These are phyloP conservation scores for Nixonia krombeini DNA, from an alignment of 1,140 invertebrate genomes.

Conservation along the genomic window DNA sequence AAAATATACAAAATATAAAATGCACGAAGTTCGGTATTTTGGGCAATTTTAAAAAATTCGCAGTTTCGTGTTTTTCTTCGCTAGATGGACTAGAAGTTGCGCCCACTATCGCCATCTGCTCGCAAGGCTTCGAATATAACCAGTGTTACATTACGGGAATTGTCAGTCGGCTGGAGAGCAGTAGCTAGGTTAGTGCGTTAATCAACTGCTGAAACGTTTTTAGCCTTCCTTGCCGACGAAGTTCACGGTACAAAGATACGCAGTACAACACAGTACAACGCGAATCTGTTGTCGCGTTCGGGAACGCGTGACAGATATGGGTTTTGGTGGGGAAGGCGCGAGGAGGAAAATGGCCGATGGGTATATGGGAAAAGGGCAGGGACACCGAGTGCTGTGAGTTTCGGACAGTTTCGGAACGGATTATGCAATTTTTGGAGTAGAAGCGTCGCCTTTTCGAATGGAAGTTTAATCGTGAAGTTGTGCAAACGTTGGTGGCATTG, in stretches of 20 bases:
- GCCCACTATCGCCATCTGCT: too few species aligned
- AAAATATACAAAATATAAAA: too few species aligned
- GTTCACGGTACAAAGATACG: constrained; percentile 1
- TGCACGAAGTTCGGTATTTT: too few species aligned
- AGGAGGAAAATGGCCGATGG: constrained; percentile 69
- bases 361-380: constrained; percentile 70
- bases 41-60: too few species aligned
- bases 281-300: constrained; percentile 43
- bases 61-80: too few species aligned
- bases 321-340: constrained; percentile 58
- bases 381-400: constrained; percentile 61
- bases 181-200: too few species aligned
- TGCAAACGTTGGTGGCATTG: constrained; percentile 26
- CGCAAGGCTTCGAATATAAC: too few species aligned
- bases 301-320: constrained; percentile 50
- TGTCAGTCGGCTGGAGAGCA: too few species aligned
- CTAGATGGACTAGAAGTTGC: too few species aligned
- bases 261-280: constrained; percentile 28
- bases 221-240: constrained; percentile 28
- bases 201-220: too few species aligned
- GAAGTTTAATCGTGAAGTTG: constrained; percentile 16
- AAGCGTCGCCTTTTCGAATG: constrained; percentile 10
- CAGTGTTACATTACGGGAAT: too few species aligned
- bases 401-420: constrained; percentile 50
- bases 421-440: constrained; percentile 43